These are phyloP conservation scores for Xyrauchen texanus DNA, from an alignment of 2,113 vertebrate genomes.

Conservation along the genomic window DNA sequence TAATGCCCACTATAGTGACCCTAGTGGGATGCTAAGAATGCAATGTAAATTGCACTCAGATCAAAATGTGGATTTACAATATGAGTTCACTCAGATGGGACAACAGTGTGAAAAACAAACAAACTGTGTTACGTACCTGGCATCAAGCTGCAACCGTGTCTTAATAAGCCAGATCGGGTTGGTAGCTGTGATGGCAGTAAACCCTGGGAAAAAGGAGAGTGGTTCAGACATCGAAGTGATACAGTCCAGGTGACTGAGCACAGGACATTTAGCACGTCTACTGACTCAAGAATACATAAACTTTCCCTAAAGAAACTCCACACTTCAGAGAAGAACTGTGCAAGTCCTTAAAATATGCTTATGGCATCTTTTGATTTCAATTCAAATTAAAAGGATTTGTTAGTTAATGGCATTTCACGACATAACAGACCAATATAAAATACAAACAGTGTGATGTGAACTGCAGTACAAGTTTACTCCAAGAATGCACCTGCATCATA, in stretches of 20 bases:
- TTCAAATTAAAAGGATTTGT: not conserved
- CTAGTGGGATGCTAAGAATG: too few species aligned
- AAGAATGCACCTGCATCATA: too few species aligned
- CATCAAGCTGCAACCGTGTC: constrained; percentile 95
- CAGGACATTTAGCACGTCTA: constrained; percentile 33
- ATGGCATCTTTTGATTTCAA: constrained; percentile 4
- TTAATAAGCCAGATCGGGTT: constrained; percentile 99
- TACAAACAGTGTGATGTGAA: not conserved
- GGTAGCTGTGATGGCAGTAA: constrained; percentile 96
- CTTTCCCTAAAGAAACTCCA: constrained; percentile 24
- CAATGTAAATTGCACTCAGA: too few species aligned
- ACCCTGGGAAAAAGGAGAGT: constrained; percentile 85
- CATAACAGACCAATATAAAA: not conserved
- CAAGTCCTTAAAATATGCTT: constrained; percentile 49
- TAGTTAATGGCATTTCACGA: not conserved
- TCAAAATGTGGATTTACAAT: too few species aligned
- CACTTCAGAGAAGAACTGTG: constrained; percentile 25
- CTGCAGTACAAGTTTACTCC: not conserved
- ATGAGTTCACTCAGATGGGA: too few species aligned
- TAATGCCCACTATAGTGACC: too few species aligned
- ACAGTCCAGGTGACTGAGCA: constrained; percentile 40
- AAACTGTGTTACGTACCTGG: constrained; percentile 78
- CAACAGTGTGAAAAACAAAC: not conserved
- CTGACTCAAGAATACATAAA: constrained; percentile 38
- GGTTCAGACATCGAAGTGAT: constrained; percentile 64